phyloP scores from a whole-genome alignment of 2,797 vertebrate genomes.

The Gouania willdenowi region DNA sequence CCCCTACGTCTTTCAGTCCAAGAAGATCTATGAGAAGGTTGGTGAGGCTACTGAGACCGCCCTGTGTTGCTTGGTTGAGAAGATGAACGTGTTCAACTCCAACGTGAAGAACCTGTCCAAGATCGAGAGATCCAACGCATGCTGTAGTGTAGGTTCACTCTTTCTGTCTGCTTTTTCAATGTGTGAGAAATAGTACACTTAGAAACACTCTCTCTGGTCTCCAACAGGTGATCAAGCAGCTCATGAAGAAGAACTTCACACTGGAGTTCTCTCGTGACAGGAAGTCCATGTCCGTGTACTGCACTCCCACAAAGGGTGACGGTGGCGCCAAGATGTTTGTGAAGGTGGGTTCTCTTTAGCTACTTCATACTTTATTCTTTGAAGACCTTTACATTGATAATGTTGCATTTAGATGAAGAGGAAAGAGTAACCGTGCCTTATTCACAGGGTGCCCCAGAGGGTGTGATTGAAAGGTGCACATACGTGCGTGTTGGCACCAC shows the following conservation, averaged over 20 bases:
- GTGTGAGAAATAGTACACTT: too few relatives aligned
- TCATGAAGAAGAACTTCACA: slow-evolving; percentile 94
- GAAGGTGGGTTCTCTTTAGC: slow-evolving; percentile 75
- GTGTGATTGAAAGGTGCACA: slow-evolving; percentile 89
- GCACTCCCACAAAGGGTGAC: slow-evolving; percentile 85
- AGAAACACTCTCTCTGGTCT: background rate
- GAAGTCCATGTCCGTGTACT: slow-evolving; percentile 96
- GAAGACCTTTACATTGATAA: background rate
- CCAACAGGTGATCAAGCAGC: slow-evolving; percentile 87
- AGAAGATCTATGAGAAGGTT: slow-evolving; percentile 92
- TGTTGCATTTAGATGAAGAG: background rate
- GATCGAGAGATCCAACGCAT: slow-evolving; percentile 86
- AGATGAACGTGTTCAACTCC: slow-evolving; percentile 92
- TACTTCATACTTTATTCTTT: background rate
- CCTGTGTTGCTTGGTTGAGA: slow-evolving; percentile 90
- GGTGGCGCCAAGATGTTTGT: slow-evolving; percentile 93
- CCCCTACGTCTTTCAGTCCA: slow-evolving; percentile 68
- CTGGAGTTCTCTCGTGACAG: slow-evolving; percentile 96
- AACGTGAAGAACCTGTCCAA: slow-evolving; percentile 78
- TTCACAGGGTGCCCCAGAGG: slow-evolving; percentile 87
- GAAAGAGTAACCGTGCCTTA: background rate
- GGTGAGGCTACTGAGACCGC: slow-evolving; percentile 93
- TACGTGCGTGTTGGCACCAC: slow-evolving; percentile 90
- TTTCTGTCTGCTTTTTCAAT: background rate
- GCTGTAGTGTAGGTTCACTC: slow-evolving; percentile 77